Base-by-base conservation (phyloP, 2,113 vertebrate genomes). In the Microcebus jonahi region DNA sequence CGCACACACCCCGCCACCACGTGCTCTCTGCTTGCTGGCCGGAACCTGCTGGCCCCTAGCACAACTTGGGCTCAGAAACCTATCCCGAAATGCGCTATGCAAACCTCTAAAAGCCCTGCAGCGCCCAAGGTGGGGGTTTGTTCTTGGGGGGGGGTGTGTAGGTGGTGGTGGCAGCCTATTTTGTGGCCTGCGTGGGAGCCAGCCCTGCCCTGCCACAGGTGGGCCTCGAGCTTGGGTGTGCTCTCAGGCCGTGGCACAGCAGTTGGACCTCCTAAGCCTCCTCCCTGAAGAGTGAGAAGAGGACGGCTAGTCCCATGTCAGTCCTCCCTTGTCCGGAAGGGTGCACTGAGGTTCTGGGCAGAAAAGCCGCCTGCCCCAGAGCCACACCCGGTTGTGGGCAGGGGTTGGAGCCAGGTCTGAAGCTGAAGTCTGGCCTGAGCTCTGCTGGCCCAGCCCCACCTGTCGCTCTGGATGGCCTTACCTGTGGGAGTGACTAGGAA, bases 181-280 rank as follows among this genome's bases (percentile, higher is more conserved):
- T 3, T 5, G 3, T 14, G 63, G 80, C 9, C 9, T 84, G 12
- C 3, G 20, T 18, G 55, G 42, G 15, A 23, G 65, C 15, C 34
- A 25, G n/a, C 68, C 50, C 36, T 21, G 15, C 13, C 5, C 14
- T 7, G 50, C 65, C 59, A 12, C 18, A 0, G 63, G 71, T 17
- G 8, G 68, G 7, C 31, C 57, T 34, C 1, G 0, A n/a, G 63
- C 70, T 50, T 65, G 39, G 29, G 29, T 17, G 20, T 1, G 27
- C 31, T 25, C 57, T 42, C 17, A 0, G 34, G 48, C 63, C 50
- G 0, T 6, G 15, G 20, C n/a, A 4, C 1, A 0, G 0, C 9
- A 36, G 18, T 5, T 11, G 42, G 92, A 23, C 65, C 53, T 91
- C 39, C 36, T 9, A 75, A 68, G 45, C 59, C 29, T 39, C 42